Base-by-base conservation (phyloP, 1,140 invertebrate genomes). In the Drosophila persimilis region DNA sequence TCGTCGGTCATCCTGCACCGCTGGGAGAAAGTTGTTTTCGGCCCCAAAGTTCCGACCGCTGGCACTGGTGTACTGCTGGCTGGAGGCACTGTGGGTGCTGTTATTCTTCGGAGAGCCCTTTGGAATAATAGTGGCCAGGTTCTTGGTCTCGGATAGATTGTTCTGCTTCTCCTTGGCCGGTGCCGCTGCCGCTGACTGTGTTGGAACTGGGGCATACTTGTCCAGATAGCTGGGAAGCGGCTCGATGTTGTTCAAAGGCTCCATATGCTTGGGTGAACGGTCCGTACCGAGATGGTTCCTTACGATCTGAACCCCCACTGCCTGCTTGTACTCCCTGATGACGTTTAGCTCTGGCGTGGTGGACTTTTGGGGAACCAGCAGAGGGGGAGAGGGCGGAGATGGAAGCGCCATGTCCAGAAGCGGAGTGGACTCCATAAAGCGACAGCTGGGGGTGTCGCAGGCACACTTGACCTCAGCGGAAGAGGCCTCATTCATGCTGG, bases 321-420 rank as follows among this genome's bases (percentile, higher is more conserved):
- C 80, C 58, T 88, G 80, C 61, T 91, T 91, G 53, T 91, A 91
- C 55, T 91, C 90, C 6, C 84, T 47, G 15, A 91, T 91, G 1
- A 91, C 90, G 53, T 81, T 75, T 2, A 83, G 71, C 41, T 91
- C 90, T 0, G 79, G 66, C 4, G 83, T 67, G 6, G 56, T 26
- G 0, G 70, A 31, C 41, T 80, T 90, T 11, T 11, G 35, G 35
- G 35, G 3, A 39, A 4, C 11, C 3, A 70, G 52, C 0, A 47
- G 43, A 11, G 11, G 0, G 0, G 73, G 31, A 11, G 35, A 20
- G 0, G 55, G 41, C 4, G 44, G 13, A 13, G 56, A 5, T 9
- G 26, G 6, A 1, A 39, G 35, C 11, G 35, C 35, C 11, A 39
- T 1, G 11, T 69, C 54, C 15, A 50, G 6, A 6, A 52, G 46